Percentiles rank a stretch among this genome's conserved stretches.
Conservation (phyloP, 53 echinoderm and acorn worm species). For the Luidia sarsii region DNA sequence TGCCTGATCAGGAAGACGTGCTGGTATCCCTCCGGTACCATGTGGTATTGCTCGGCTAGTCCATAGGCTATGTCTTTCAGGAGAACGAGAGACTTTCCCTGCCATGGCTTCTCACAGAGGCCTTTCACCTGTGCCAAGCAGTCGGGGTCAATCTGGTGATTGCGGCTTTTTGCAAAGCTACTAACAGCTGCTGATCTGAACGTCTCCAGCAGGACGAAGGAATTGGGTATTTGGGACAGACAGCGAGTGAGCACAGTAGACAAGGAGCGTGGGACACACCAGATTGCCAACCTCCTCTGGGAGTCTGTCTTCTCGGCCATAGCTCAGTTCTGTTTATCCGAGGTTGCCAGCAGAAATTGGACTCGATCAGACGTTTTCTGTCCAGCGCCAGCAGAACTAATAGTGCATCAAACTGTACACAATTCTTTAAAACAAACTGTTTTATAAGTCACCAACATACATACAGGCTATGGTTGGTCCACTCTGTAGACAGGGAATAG, state of each 20-base stretch:
- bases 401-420: too few species aligned
- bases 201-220: not conserved
- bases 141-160: not conserved
- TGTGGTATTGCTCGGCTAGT: not conserved
- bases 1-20: conserved; percentile 38
- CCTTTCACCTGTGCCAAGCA: not conserved
- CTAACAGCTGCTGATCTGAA: not conserved
- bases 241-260: conserved; percentile 8
- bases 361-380: too few species aligned
- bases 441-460: too few species aligned
- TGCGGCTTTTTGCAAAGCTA: conserved; percentile 3
- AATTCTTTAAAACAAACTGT: too few species aligned
- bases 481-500: too few species aligned
- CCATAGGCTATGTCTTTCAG: not conserved
- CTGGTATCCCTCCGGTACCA: conserved; percentile 33
- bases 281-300: conserved; percentile 14
- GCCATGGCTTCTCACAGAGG: conserved; percentile 34
- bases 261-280: not conserved
- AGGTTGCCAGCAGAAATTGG: too few species aligned
- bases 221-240: conserved; percentile 16
- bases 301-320: too few species aligned
- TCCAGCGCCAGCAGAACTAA: too few species aligned
- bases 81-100: conserved; percentile 22
- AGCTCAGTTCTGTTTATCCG: too few species aligned
- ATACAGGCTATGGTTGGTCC: too few species aligned